phyloP scores from a whole-genome alignment of 1,140 invertebrate genomes.

The Homarus americanus region DNA sequence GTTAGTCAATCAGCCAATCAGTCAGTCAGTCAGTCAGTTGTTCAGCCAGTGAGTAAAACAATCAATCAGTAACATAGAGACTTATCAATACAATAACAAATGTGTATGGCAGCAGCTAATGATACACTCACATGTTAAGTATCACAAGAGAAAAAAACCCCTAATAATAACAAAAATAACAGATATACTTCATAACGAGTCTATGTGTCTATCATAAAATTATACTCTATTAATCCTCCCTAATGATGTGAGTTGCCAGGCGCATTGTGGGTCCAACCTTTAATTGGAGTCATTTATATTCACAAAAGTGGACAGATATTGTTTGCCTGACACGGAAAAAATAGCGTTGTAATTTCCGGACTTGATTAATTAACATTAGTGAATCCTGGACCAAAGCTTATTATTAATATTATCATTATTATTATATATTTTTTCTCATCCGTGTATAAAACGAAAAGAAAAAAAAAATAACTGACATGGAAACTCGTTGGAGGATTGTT shows the following conservation, averaged over 20 bases:
- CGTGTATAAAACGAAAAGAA: too few species aligned
- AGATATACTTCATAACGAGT: not conserved
- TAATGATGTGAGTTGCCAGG: slow-evolving; percentile 2
- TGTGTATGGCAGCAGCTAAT: too few species aligned
- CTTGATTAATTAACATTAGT: not conserved
- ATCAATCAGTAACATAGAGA: too few species aligned
- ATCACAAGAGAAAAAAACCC: too few species aligned
- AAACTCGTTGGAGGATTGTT: not conserved
- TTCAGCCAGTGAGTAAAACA: too few species aligned
- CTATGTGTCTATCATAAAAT: not conserved
- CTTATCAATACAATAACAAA: too few species aligned
- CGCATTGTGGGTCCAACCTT: not conserved
- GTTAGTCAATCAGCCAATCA: too few species aligned
- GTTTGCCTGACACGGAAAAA: not conserved
- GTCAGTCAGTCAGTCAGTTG: too few species aligned
- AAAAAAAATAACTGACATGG: not conserved
- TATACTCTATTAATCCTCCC: not conserved
- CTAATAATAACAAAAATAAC: not conserved
- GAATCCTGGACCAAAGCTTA: not conserved
- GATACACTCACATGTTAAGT: too few species aligned
- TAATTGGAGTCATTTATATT: not conserved
- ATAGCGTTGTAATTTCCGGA: not conserved
- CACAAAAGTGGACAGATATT: slow-evolving; percentile 4
- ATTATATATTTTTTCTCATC: not conserved
- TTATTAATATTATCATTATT: not conserved